Evolutionary conservation across 2,888 invertebrate genomes (phyloP).

Genomic region (Syrista parreyssii): DNA sequence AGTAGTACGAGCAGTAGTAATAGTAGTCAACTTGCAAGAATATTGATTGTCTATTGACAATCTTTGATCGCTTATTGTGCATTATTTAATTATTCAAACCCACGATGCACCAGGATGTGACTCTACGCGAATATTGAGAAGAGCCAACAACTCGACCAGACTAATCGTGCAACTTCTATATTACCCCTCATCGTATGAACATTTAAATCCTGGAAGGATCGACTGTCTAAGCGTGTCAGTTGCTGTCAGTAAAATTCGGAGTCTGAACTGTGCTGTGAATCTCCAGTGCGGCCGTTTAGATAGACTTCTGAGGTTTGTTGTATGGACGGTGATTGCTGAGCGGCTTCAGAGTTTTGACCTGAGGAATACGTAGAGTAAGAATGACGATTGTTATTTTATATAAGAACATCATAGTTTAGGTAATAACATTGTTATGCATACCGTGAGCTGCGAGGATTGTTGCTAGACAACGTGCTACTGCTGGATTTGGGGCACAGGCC

Average conservation of each 20-base stretch:
- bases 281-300: constrained; percentile 47
- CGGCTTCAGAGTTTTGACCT: constrained; percentile 51
- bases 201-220: constrained; percentile 26
- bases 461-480: constrained; percentile 73
- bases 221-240: constrained; percentile 24
- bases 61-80: neutral
- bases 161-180: constrained; percentile 21
- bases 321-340: constrained; percentile 53
- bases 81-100: neutral
- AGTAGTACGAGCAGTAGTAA: neutral
- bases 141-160: constrained; percentile 28
- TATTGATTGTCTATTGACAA: neutral
- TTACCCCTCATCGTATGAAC: constrained; percentile 18
- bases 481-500: constrained; percentile 72
- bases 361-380: neutral
- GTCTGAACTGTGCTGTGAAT: constrained; percentile 55
- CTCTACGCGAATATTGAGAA: constrained; percentile 22
- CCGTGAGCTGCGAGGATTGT: constrained; percentile 68
- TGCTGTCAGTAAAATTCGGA: constrained; percentile 56
- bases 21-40: neutral
- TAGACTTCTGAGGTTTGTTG: constrained; percentile 57
- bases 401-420: neutral
- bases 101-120: neutral
- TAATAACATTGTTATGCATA: constrained; percentile 15
- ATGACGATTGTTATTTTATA: neutral